Evolutionary conservation across 1,140 invertebrate species (phyloP), one percentile per base, ranked within the genome.

Genomic region (Platorchestia sp.): DNA sequence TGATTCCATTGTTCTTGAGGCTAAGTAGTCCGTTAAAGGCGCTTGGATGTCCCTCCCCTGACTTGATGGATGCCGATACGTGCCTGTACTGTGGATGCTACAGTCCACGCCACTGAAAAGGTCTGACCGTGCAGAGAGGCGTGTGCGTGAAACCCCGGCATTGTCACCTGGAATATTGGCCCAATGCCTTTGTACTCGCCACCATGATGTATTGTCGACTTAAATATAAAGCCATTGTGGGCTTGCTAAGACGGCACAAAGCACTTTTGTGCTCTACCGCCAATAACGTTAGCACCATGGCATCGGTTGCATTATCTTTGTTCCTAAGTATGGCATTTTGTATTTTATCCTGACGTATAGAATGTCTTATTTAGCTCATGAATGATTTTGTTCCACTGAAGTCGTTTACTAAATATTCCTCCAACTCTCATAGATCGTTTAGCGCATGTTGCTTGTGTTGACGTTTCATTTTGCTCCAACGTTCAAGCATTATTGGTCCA

Each of bases 81-180:
- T 89, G 59, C 87, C 0, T 14, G 36, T 75, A 75, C 53, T 36
- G 41, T 89, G 41, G 87, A 75, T 36, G 27, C 59, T 75, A 14
- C 41, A 36, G 87, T 89, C 41, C 43, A 19, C 43, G 87, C 41
- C 41, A 89, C 42, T 89, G 87, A 42, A 89, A 44, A 41, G n/a
- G n/a, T 89, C 43, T 14, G 41, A 22, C 40, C 45, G 91, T 40
- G 40, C 41, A 40, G 91, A 93, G 45, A 93, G 91, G 91, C 91
- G 91, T 47, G 91, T 47, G 91, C 91, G 43, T 45, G 44, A 93
- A 93, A 47, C 91, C 91, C 43, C 45, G 43, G 91, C 44, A 93
- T 93, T 93, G 91, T 93, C 91, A 47, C 41, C 45, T 45, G 3
- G 91, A n/a, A 93, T 93, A 93, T 93, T 93, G 91, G 91, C 40